These are phyloP conservation scores for Maniola hyperantus DNA, from an alignment of 2,888 invertebrate genomes.

Conservation along the genomic window DNA sequence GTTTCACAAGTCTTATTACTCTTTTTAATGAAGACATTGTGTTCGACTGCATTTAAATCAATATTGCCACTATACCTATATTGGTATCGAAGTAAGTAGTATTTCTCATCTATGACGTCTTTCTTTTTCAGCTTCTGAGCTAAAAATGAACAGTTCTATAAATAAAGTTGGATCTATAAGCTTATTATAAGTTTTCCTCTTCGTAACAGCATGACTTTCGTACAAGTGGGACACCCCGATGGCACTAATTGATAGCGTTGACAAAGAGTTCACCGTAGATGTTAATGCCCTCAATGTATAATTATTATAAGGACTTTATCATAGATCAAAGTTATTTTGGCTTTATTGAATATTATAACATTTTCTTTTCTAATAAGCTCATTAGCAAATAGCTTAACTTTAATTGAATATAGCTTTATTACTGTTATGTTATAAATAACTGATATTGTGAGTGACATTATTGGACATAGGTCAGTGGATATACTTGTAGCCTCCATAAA, in stretches of 20 bases:
- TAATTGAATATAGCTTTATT: no score
- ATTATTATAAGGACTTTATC: background rate
- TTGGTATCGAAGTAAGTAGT: background rate
- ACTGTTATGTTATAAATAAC: no score
- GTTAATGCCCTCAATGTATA: conserved; percentile 23
- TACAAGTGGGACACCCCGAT: conserved; percentile 69
- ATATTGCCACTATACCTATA: background rate
- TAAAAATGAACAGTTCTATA: conserved; percentile 11
- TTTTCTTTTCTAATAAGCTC: background rate
- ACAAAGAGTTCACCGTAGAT: conserved; percentile 45
- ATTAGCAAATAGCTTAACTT: background rate
- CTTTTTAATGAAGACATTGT: background rate
- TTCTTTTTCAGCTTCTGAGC: background rate
- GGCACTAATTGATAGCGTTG: conserved; percentile 73
- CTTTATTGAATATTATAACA: background rate
- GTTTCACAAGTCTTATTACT: no score
- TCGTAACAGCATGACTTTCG: conserved; percentile 63
- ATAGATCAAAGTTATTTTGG: background rate
- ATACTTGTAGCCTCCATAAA: no score
- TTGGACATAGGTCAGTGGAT: no score
- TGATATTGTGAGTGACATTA: no score
- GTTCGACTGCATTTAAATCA: background rate
- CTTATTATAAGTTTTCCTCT: conserved; percentile 41
- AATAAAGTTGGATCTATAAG: conserved; percentile 29
- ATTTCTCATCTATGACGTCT: background rate